phyloP scores from a whole-genome alignment of 2,888 invertebrate genomes.

The Coenonympha glycerion region DNA sequence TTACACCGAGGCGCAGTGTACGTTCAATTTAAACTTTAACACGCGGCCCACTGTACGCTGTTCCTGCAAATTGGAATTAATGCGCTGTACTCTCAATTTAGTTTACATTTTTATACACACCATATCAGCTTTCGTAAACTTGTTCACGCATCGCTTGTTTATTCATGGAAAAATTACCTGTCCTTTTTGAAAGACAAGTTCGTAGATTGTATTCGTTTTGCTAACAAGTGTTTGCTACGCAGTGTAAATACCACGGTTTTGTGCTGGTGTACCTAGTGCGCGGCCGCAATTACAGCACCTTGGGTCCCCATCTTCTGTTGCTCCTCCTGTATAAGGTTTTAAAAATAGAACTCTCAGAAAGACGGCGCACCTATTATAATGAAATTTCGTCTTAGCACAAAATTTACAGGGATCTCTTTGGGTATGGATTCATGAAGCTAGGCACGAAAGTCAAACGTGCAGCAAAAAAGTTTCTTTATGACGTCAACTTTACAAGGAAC shows the following conservation, averaged over 20 bases:
- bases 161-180: background rate
- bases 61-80: slow-evolving; percentile 67
- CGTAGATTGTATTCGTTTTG: too few species aligned
- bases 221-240: too few species aligned
- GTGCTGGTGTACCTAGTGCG: too few species aligned
- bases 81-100: slow-evolving; percentile 47
- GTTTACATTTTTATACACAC: slow-evolving; percentile 4
- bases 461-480: background rate
- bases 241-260: too few species aligned
- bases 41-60: slow-evolving; percentile 59
- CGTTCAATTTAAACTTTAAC: slow-evolving; percentile 74
- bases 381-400: too few species aligned
- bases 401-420: too few species aligned
- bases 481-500: background rate
- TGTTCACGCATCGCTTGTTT: background rate
- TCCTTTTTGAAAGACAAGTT: background rate
- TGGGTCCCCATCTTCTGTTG: too few species aligned
- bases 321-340: too few species aligned
- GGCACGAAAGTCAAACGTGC: background rate
- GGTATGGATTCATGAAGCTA: too few species aligned
- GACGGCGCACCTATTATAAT: too few species aligned
- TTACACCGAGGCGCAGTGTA: slow-evolving; percentile 64
- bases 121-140: slow-evolving; percentile 6
- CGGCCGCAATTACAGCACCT: too few species aligned
- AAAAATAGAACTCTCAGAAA: too few species aligned